Evolutionary conservation across 2,888 invertebrate genomes (phyloP), one percentile per base, ranked within the genome.

Genomic region (Ophioninae sp.): DNA sequence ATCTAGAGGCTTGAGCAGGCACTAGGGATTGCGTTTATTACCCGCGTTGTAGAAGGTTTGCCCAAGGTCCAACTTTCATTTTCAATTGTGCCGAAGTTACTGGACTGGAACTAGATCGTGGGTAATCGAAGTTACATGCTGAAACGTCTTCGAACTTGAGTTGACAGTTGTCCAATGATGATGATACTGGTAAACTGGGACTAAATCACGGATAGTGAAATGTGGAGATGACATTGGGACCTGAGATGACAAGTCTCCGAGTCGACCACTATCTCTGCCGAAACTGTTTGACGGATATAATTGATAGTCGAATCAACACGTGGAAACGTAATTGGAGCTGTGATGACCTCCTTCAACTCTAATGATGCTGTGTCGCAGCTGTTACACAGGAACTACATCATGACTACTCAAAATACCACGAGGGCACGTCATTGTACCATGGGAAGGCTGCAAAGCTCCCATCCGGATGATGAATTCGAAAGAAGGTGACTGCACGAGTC

Each of bases 21-120:
- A 75, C 76, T 82, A 74, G 85, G 83, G 75, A 85, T 82, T 86
- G 86, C 82, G 84, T 77, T 86, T 82, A 83, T 82, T 63, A 67
- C 72, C 65, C 58, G 63, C 22, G 72, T 76, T 79, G 65, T 68
- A 1, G 22, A 9, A 41, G 37, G 20, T 72, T 22, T 51, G 37
- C 44, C 17, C 17, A 51, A 17, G 17, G 17, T 51, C 13, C 6
- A 23, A 51, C 44, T 51, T 51, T 51, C 51, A 17, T 17, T 10
- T 17, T 51, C 13, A 17, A 51, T 17, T 17, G 51, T 13, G 17
- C 17, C 6, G 17, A 51, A 51, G 17, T 17, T 51, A 13, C 51
- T 51, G 13, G 51, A 51, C 13, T 44, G 44, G 10, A 9, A 44
- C 44, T 13, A 13, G 13, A 44, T 13, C 13, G 10, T 17, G 3